Percentiles rank a stretch among this genome's conserved stretches.
These are phyloP conservation scores for Uria lomvia DNA, from an alignment of 2,113 vertebrate species.

Conservation along the genomic window DNA sequence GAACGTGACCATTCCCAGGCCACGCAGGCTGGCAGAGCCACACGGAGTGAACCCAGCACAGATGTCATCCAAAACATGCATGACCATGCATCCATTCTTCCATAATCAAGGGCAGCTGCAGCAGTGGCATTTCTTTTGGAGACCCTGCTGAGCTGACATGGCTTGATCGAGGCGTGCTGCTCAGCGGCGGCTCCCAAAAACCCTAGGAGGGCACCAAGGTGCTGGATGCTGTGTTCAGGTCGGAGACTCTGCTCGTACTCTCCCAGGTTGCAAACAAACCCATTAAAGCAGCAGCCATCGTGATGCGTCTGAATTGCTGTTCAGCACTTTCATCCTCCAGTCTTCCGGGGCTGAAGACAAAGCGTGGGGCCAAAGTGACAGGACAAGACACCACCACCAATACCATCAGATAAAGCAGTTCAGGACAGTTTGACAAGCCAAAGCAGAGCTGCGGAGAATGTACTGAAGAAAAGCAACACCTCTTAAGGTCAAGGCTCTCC, in stretches of 20 bases:
- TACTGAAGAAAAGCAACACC: background rate
- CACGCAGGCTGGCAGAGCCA: fast-evolving
- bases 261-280: background rate
- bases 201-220: background rate
- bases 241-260: background rate
- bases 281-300: background rate
- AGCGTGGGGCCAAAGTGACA: background rate
- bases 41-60: background rate
- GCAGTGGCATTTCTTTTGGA: background rate
- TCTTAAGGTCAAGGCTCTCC: background rate
- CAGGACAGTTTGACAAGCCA: background rate
- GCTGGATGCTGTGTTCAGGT: background rate
- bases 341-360: background rate
- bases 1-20: background rate
- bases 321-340: background rate
- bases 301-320: fast-evolving
- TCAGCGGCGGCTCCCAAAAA: background rate
- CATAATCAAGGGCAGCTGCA: background rate
- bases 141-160: background rate
- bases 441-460: background rate
- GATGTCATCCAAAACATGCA: background rate
- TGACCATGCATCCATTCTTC: fast-evolving
- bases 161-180: background rate
- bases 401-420: background rate
- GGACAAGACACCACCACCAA: background rate